Conservation (phyloP, 2,888 invertebrate species). For the Lithophane leautieri region DNA sequence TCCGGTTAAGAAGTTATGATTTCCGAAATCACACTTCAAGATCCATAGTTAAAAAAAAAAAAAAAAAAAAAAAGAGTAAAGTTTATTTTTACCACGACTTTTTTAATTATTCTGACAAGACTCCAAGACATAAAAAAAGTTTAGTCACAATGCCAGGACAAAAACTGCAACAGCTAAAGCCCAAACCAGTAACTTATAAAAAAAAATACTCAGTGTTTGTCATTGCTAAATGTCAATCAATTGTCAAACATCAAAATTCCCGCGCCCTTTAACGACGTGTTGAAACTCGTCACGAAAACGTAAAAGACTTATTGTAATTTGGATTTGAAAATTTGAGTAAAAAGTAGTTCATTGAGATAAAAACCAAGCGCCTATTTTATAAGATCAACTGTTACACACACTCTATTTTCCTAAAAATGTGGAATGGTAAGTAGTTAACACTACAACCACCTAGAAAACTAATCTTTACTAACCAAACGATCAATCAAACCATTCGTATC, state of each 20-base stretch:
- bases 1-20: too few species aligned
- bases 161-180: too few species aligned
- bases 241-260: slow-evolving; percentile 25
- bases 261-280: slow-evolving; percentile 33
- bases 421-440: slow-evolving; percentile 73
- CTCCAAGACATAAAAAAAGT: too few species aligned
- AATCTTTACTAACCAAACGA: neutral
- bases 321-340: neutral
- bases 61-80: too few species aligned
- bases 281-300: slow-evolving; percentile 24
- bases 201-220: too few species aligned
- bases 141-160: too few species aligned
- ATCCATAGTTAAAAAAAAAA: too few species aligned
- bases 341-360: neutral
- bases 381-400: neutral
- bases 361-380: neutral
- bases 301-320: neutral
- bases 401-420: slow-evolving; percentile 68
- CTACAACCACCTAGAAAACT: neutral
- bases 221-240: neutral
- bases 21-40: too few species aligned
- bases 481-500: neutral
- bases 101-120: too few species aligned
- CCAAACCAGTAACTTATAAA: too few species aligned
- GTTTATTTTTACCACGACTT: too few species aligned